Evolutionary conservation across 2,113 vertebrate species (phyloP), one percentile per base, ranked within the genome.

Genomic region (Lanius ludovicianus): DNA sequence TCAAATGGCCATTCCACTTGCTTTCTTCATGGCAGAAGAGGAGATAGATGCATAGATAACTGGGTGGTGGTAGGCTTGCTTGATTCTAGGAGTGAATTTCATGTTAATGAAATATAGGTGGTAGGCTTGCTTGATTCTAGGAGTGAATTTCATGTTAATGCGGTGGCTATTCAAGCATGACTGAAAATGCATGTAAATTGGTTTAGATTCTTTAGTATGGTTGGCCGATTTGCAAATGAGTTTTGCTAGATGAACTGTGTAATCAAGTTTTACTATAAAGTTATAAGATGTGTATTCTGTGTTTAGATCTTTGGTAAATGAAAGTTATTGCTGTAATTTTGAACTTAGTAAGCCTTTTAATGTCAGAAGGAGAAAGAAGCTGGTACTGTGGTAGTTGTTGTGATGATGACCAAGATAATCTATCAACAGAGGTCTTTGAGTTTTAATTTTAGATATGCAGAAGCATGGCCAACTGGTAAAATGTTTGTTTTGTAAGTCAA

Each of bases 191-290:
- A 21, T 82, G 24, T 67, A 63, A 87, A 83, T 70, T 75, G 27
- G 42, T 56, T 88, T 79, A 59, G 53, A 7, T 42, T 79, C 27
- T 71, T 63, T 68, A 55, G 6, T 50, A 62, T 67, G 78, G 74
- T 23, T 82, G 80, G 52, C 60, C 95, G 85, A 87, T 63, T 87
- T 41, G 85, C 82, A 67, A 92, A 56, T 71, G 82, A 88, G 22
- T 90, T 95, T 95, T 82, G 57, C 49, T 87, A 67, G 47, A 71
- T 68, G 65, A 93, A 68, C 60, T 95, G 75, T 93, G 42, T 63
- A 90, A 92, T 95, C 60, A 75, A 67, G 84, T 50, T 73, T 52
- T 82, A 71, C 71, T 85, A 15, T 39, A 46, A 79, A 90, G 50
- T 67, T 68, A 30, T 2, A 11, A 91, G 73, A 74, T 2, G 2